These are phyloP conservation scores for Macrosoma leucophasiata DNA, from an alignment of 2,888 invertebrate species.

Conservation along the genomic window DNA sequence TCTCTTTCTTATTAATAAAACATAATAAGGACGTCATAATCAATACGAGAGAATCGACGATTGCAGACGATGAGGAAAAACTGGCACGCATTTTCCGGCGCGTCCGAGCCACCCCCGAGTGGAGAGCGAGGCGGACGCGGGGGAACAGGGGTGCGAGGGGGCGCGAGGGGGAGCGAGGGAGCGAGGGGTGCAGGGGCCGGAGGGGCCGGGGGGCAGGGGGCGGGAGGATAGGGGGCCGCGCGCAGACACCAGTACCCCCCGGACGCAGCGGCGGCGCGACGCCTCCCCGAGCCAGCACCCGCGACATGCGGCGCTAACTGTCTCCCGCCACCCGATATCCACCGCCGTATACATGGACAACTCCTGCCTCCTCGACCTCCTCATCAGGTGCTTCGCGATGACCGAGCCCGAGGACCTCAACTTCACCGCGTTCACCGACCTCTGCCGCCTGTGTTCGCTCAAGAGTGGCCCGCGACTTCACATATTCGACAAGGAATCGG, in stretches of 20 bases:
- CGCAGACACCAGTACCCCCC: constrained; percentile 63
- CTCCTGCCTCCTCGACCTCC: constrained; percentile 76
- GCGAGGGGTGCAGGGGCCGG: constrained; percentile 31
- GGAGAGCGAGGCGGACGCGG: constrained; percentile 35
- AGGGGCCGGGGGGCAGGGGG: constrained; percentile 35
- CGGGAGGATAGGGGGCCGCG: constrained; percentile 37
- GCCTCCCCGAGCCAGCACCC: constrained; percentile 63
- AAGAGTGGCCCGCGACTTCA: constrained; percentile 81
- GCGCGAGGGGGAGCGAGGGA: constrained; percentile 31
- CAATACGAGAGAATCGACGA: constrained; percentile 46
- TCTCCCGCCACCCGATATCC: constrained; percentile 63
- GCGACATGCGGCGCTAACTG: constrained; percentile 65
- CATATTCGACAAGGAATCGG: constrained; percentile 83
- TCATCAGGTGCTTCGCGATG: constrained; percentile 77
- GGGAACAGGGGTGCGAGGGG: constrained; percentile 30
- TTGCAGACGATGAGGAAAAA: constrained; percentile 62
- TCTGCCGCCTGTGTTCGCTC: constrained; percentile 82
- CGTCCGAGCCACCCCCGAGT: constrained; percentile 42
- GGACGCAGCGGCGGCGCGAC: constrained; percentile 71
- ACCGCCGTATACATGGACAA: constrained; percentile 74
- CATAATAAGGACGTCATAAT: constrained; percentile 36
- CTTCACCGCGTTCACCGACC: constrained; percentile 80
- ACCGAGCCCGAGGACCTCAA: constrained; percentile 82
- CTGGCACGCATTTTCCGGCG: constrained; percentile 63
- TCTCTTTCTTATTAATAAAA: too few relatives aligned